These are phyloP conservation scores for Cataglyphis rosenhaueri DNA, from an alignment of 2,888 invertebrate genomes.

Conservation along the genomic window DNA sequence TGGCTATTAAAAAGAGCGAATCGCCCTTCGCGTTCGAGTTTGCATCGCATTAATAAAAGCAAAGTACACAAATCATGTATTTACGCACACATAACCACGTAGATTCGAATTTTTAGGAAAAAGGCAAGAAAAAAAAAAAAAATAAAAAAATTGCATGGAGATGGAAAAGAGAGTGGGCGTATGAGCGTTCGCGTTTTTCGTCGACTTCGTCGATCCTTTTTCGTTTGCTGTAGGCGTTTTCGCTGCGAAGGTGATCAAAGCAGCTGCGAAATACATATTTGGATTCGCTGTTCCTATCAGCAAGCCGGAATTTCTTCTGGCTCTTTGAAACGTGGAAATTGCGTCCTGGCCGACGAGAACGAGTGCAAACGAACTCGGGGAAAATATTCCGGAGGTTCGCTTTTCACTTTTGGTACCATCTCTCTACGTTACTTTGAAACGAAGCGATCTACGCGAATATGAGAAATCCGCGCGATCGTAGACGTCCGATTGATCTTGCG, in stretches of 20 bases:
- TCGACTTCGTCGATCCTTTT: conserved; percentile 31
- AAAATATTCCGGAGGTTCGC: conserved; percentile 65
- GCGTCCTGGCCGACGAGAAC: conserved; percentile 66
- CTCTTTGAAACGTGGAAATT: conserved; percentile 76
- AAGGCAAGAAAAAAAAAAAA: conserved; percentile 36
- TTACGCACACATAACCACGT: conserved; percentile 55
- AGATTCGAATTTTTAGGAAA: conserved; percentile 56
- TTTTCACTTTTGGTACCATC: conserved; percentile 66
- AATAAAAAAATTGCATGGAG: conserved; percentile 20
- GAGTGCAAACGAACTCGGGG: conserved; percentile 64
- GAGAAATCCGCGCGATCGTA: conserved; percentile 63
- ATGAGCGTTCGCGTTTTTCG: conserved; percentile 34
- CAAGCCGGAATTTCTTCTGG: conserved; percentile 51
- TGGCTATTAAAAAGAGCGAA: conserved; percentile 38
- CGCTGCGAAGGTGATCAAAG: conserved; percentile 72
- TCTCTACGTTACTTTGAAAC: conserved; percentile 50
- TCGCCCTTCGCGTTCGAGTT: conserved; percentile 6
- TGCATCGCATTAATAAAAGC: neutral
- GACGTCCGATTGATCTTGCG: conserved; percentile 64
- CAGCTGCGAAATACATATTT: conserved; percentile 69
- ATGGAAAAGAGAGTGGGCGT: neutral
- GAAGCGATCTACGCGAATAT: conserved; percentile 50
- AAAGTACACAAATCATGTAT: conserved; percentile 1
- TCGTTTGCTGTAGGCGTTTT: conserved; percentile 44
- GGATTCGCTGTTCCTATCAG: conserved; percentile 66